These are phyloP conservation scores for Melopsittacus undulatus DNA, from an alignment of 2,797 vertebrate species.

Conservation along the genomic window DNA sequence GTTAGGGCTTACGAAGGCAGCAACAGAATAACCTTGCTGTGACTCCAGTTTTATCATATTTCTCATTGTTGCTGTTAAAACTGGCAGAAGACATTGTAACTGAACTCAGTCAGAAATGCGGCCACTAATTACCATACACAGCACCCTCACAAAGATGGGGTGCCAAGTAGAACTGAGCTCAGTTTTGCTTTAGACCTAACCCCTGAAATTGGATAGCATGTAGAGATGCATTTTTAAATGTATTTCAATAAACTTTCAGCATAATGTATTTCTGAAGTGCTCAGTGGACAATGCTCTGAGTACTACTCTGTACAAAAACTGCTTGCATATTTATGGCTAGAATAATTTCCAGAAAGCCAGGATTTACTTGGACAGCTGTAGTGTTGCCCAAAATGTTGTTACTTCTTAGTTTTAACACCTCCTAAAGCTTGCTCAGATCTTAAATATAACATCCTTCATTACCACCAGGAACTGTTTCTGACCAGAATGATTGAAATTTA, in stretches of 20 bases:
- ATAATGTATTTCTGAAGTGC: rapidly evolving
- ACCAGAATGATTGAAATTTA: neutral
- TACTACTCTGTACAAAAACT: neutral
- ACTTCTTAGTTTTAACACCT: neutral
- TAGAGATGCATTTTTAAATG: neutral
- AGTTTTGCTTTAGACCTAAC: neutral
- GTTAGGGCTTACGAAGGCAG: slow-evolving; percentile 18
- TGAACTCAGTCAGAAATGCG: neutral
- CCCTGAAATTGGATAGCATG: neutral
- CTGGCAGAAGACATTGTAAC: neutral
- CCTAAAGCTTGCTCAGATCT: neutral
- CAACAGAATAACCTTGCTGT: neutral
- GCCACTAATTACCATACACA: neutral
- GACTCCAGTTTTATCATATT: neutral
- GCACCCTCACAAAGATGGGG: neutral
- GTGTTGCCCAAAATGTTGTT: neutral
- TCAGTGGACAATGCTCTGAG: neutral
- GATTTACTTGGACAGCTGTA: neutral
- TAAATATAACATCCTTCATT: neutral
- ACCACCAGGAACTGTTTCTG: neutral
- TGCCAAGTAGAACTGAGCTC: neutral
- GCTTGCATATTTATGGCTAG: rapidly evolving
- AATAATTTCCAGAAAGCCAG: neutral
- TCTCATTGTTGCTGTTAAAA: neutral
- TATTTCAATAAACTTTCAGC: neutral